Evolutionary conservation across 92 coral and sea anemone species (phyloP), one percentile per base, ranked within the genome.

Genomic region (Parazoanthus darwini): DNA sequence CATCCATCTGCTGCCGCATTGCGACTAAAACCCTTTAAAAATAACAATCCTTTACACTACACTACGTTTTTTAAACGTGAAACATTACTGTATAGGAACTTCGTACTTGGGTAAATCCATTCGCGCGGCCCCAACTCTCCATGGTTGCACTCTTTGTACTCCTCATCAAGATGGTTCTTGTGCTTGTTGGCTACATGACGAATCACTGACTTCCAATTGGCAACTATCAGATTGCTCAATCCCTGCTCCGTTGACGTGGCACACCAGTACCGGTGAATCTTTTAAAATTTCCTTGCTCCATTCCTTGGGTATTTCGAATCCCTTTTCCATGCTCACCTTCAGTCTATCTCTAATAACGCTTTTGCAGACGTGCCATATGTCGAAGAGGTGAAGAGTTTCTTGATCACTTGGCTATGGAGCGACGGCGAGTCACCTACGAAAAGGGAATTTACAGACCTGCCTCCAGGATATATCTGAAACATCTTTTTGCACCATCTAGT

Each of bases 241-340:
- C 48, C 80, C 51, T 38, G 80, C 22, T 38, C 25, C 7, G 80
- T 76, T 35, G 80, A 76, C 18, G 54, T 39, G 22, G 80, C 25
- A 42, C 54, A 76, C 80, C 80, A 33, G 39, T 72, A 72, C 15
- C 33, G 16, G 38, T 72, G 77, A 33, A 33, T 72, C 38, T 29
- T 72, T 29, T 0, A 29, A 29, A 26, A 72, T 72, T 10, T 42
- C 77, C n/a, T 72, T 72, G 38, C 13, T 13, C 77, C 77, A 76
- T 10, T 76, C 80, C 80, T 76, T 39, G 8, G 42, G 54, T 13
- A 76, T 13, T 25, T 76, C 80, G 23, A 56, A 76, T 14, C 80
- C 80, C 25, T 76, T 76, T 76, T 76, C 80, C 25, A 39, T 76
- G 80, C 80, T 76, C 13, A 56, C 54, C 29, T 76, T 76, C 11